Evolutionary conservation across 37 sponge, comb jelly and placozoan species (phyloP), one percentile per base, ranked within the genome.

Genomic region (Ephydatia muelleri): DNA sequence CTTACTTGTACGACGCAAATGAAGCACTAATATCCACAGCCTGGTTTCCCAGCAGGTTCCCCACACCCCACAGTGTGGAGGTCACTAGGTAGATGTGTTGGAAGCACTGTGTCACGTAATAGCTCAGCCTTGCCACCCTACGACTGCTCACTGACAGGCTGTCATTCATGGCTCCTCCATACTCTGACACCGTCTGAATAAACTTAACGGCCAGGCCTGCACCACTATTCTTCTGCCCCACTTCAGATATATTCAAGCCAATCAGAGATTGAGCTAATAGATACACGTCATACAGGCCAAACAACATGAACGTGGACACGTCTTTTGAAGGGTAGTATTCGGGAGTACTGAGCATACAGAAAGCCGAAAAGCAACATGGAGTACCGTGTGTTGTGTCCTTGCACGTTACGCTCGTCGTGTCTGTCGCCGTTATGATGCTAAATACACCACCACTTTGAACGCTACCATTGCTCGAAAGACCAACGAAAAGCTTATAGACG

Each of bases 311-410:
- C 23, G 70, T 65, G n/a, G 90, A 82, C 1, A 90, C 57, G 23
- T 69, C 67, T 38, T 35, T 19, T 27, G 38, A 34, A 3, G 70
- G 79, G 49, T 79, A 86, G 73, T 30, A 72, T 30, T 70, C 65
- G 12, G 39, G 26, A 23, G 83, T 84, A 3, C 70, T 73, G 28
- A 94, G 86, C 65, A 94, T 66, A 74, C 94, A 94, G 34, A 72
- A 43, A 14, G 88, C 79, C 1, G 91, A 87, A 27, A 94, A 19
- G 39, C 94, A 94, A 71, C 94, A 94, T 30, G 94, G 94, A 39
- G 71, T 88, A 1, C 88, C 91, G 25, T 64, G 49, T 2, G 6
- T 11, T 0, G 74, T 70, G 78, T 92, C 81, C 30, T 34, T 69
- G 36, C 92, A 87, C 12, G 88, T 65, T 11, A 39, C 30, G 36